Evolutionary conservation across 2,888 invertebrate species (phyloP).

Genomic region (Blastobasis adustella): DNA sequence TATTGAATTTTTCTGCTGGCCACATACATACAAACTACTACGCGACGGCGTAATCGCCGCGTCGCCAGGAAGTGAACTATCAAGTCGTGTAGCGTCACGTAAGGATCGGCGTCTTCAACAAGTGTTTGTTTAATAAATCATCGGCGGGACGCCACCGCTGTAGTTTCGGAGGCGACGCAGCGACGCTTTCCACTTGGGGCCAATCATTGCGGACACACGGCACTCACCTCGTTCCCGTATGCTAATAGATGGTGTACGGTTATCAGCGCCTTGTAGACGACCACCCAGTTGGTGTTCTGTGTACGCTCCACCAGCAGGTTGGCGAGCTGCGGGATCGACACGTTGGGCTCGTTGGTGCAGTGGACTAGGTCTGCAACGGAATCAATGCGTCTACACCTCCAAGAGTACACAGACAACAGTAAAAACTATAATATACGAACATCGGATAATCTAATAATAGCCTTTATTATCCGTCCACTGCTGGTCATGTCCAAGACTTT

Average conservation of each 20-base stretch:
- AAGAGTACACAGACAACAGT: too few relatives aligned
- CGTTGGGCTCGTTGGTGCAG: slow-evolving; percentile 99
- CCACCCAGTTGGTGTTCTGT: slow-evolving; percentile 98
- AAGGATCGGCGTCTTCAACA: neutral
- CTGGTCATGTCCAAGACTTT: too few relatives aligned
- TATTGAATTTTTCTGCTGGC: too few relatives aligned
- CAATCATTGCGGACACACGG: too few relatives aligned
- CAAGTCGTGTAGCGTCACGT: neutral
- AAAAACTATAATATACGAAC: too few relatives aligned
- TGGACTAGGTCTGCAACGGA: slow-evolving; percentile 92
- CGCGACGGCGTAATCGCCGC: neutral
- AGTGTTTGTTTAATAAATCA: too few relatives aligned
- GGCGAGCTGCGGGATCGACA: slow-evolving; percentile 99
- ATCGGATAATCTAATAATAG: too few relatives aligned
- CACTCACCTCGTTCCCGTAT: slow-evolving; percentile 97
- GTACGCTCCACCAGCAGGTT: slow-evolving; percentile 98
- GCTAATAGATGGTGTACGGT: slow-evolving; percentile 99
- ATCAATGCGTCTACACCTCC: neutral
- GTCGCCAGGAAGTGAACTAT: neutral
- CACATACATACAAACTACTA: too few relatives aligned
- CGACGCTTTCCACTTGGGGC: neutral
- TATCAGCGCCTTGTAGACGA: slow-evolving; percentile 98
- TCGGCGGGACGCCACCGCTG: neutral
- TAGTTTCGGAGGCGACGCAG: neutral
- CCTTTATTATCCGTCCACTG: too few relatives aligned